Evolutionary conservation across 2,113 vertebrate species (phyloP), one percentile per base, ranked within the genome.

Genomic region (Entelurus aequoreus): DNA sequence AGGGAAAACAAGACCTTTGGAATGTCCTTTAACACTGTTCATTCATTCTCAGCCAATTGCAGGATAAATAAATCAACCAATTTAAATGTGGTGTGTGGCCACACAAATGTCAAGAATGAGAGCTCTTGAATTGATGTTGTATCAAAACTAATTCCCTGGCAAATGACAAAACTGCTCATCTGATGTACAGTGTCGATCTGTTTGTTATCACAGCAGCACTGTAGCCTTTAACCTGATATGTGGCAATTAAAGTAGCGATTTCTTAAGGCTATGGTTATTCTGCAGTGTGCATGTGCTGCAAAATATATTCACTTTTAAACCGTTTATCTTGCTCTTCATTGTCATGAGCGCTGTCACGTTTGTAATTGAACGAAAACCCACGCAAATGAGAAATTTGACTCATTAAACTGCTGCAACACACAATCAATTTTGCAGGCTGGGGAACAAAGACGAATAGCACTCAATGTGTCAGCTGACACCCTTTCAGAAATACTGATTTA

Each of bases 1-100:
- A 68, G 46, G 42, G 42, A 73, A 78, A 84, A 78, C 69, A 73
- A 38, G 59, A 77, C 54, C 69, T 63, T 62, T 80, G 68, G 62
- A 75, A 65, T 59, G 63, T 37, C 12, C 40, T 28, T 28, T 28
- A 28, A 28, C 28, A 28, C 28, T 8, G 49, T 60, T 55, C 36
- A 58, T 40, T 14, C 35, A 55, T 55, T 62, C 11, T 37, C 8
- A 12, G 16, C 8, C 5, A 35, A 49, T 44, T 36, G 46, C 46
- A 15, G 8, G 21, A 10, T 11, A 36, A 60, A 49, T 60, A 49
- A 62, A 62, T 50, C 48, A 51, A 50, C 5, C 10, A n/a, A 62
- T 62, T 60, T 12, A 16, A 60, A 49, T 5, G 5, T 8, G 44
- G 48, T 48, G 10, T 60, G 14, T 9, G 15, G 36, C 54, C 37